phyloP scores from a whole-genome alignment of 2,797 vertebrate genomes.

The Sciurus vulgaris region DNA sequence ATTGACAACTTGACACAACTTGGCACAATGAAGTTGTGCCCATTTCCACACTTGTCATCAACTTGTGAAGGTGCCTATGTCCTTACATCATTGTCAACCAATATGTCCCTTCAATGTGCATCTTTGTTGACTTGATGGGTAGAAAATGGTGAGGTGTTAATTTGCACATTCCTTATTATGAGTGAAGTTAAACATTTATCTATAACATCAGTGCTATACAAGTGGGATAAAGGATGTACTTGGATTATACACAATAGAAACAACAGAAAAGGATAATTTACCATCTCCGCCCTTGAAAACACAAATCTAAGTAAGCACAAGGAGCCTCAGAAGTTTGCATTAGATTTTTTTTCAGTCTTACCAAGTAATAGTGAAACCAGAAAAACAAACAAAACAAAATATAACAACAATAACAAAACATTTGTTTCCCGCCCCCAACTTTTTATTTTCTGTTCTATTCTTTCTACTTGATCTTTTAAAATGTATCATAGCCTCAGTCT shows the following conservation, averaged over 20 bases:
- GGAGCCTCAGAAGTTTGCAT: neutral
- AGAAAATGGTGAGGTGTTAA: neutral
- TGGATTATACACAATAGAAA: neutral
- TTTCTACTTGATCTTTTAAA: neutral
- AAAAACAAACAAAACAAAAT: neutral
- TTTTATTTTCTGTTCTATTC: neutral
- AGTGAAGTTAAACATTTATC: neutral
- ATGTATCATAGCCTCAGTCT: neutral
- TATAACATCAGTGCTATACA: neutral
- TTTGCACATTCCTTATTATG: neutral
- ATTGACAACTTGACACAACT: neutral
- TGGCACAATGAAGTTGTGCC: too few species aligned
- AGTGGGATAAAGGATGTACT: neutral
- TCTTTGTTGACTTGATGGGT: neutral
- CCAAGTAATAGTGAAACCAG: neutral
- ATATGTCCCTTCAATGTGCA: neutral
- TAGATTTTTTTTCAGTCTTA: neutral
- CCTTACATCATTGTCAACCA: neutral
- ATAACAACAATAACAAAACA: too few species aligned
- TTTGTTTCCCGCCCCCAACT: rapidly evolving
- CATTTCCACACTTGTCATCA: neutral
- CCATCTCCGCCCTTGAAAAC: neutral
- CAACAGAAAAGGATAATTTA: neutral
- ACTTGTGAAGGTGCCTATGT: neutral
- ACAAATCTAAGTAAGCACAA: neutral